Base-by-base conservation (phyloP, 2,888 invertebrate genomes). In the Agrochola lota region DNA sequence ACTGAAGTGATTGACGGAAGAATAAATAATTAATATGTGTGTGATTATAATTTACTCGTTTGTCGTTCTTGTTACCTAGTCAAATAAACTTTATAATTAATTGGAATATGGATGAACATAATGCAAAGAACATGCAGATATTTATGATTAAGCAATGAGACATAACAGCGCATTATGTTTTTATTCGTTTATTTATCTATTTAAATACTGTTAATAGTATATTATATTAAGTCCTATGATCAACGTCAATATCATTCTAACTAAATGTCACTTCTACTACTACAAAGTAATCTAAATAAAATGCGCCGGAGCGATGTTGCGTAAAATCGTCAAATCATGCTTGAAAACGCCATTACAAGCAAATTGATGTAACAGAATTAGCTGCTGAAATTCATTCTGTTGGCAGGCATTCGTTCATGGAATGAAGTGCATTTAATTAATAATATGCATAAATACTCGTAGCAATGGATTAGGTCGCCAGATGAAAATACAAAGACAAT, bases 291-390 rank as follows among this genome's bases (percentile, higher is more conserved):
- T 73, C 55, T 40, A 23, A 72, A 40, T 52, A 64, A 60, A 80
- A 49, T 23, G 49, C 57, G n/a, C 9, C 63, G 63, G 12, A 70
- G 69, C 69, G 35, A 67, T 70, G 77, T 77, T 85, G 80, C 87
- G 80, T 78, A 75, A 86, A 89, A 87, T 84, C 73, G 79, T 57
- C 77, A 89, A 87, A 87, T 87, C 74, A 77, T 68, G 82, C 82
- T 87, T 87, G 82, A 80, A 80, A 79, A 85, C 9, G 63, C 67
- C 62, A 79, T 83, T 81, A 81, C 68, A 59, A 57, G 67, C 35
- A 66, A 66, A 67, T 81, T 84, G 81, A 85, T 83, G 84, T 80
- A 83, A 89, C 79, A 79, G 46, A 85, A 78, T 74, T 49, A 60
- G 17, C 59, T 74, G 63, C 12, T 66, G 30, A 66, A 59, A 64